Percentiles rank a stretch among this genome's conserved stretches.
These are phyloP conservation scores for Brachyhypopomus gauderio DNA, from an alignment of 2,113 vertebrate genomes.

Conservation along the genomic window DNA sequence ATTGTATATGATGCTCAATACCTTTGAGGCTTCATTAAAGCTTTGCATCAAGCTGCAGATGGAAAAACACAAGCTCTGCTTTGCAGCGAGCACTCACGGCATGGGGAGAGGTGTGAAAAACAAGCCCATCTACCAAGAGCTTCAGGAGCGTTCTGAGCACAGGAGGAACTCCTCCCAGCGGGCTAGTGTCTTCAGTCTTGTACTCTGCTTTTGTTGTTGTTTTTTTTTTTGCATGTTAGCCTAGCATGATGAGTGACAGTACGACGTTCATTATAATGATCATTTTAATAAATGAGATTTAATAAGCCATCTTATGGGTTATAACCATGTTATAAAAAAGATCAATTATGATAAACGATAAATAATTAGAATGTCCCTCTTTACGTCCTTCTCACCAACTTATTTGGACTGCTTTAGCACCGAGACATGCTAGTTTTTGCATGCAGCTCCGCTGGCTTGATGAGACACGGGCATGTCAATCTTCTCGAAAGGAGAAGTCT, in stretches of 20 bases:
- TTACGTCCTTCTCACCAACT: constrained; percentile 41
- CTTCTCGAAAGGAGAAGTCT: constrained; percentile 35
- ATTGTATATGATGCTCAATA: constrained; percentile 63
- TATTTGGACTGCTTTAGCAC: constrained; percentile 47
- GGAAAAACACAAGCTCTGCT: constrained; percentile 46
- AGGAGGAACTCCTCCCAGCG: constrained; percentile 53
- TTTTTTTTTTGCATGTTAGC: neutral
- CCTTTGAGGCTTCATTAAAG: constrained; percentile 66
- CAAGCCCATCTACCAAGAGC: constrained; percentile 52
- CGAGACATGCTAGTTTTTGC: constrained; percentile 48
- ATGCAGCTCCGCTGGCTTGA: constrained; percentile 37
- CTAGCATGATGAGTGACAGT: constrained; percentile 49
- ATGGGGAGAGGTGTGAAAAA: constrained; percentile 31
- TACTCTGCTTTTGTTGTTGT: no score
- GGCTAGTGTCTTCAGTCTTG: constrained; percentile 45
- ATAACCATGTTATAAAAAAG: no score
- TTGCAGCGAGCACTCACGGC: constrained; percentile 26
- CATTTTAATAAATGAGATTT: no score
- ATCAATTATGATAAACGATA: no score
- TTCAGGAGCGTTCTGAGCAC: constrained; percentile 55
- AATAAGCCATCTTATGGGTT: no score
- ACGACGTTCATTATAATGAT: neutral
- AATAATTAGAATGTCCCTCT: constrained; percentile 50
- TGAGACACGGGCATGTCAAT: constrained; percentile 42
- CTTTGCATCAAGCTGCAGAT: constrained; percentile 57